phyloP scores from a whole-genome alignment of 1,140 invertebrate species.

The Antheraea pernyi region DNA sequence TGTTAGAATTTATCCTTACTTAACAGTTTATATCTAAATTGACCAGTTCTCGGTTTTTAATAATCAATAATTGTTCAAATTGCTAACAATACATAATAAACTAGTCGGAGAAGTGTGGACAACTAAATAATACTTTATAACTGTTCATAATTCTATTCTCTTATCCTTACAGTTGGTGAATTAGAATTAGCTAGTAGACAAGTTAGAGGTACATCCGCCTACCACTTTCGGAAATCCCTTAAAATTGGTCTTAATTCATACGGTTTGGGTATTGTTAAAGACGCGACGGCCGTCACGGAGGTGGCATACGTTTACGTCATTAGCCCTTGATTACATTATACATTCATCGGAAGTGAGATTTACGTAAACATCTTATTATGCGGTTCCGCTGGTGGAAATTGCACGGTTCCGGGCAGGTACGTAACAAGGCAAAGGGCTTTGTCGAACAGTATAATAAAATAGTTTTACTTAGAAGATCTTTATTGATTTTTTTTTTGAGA shows the following conservation, averaged over 20 bases:
- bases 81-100: too few species aligned
- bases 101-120: too few species aligned
- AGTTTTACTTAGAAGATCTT: too few species aligned
- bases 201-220: not conserved
- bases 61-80: too few species aligned
- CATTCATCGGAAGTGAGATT: slow-evolving; percentile 61
- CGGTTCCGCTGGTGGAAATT: slow-evolving; percentile 32
- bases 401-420: slow-evolving; percentile 14
- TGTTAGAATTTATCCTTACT: too few species aligned
- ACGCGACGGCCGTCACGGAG: slow-evolving; percentile 20
- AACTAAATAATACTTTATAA: not conserved
- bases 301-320: slow-evolving; percentile 40
- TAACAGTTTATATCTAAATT: too few species aligned
- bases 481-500: not conserved
- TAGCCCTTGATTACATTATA: slow-evolving; percentile 63
- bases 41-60: too few species aligned
- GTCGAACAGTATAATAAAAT: not conserved
- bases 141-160: not conserved
- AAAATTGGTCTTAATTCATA: slow-evolving; percentile 12
- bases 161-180: not conserved
- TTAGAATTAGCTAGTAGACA: not conserved
- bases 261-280: slow-evolving; percentile 13
- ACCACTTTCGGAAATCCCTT: not conserved
- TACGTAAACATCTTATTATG: slow-evolving; percentile 62
- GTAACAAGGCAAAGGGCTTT: not conserved